These are phyloP conservation scores for Peromyscus attwateri DNA, from an alignment of 2,797 vertebrate genomes.

Conservation along the genomic window DNA sequence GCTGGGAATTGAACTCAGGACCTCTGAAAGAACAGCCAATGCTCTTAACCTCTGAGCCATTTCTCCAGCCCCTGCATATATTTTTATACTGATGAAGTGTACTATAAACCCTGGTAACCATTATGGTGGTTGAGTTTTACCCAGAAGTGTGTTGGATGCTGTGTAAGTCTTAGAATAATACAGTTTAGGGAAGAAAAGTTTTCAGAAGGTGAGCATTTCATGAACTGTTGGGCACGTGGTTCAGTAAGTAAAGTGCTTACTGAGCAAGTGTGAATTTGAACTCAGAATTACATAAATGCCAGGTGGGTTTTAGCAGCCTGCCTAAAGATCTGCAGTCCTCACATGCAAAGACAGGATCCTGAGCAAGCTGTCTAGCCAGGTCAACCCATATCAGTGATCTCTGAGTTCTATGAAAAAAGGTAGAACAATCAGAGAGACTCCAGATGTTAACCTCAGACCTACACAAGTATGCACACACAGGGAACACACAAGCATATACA, in stretches of 20 bases:
- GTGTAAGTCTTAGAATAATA: not conserved
- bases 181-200: not conserved
- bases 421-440: not conserved
- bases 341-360: not conserved
- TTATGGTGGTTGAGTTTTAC: slow-evolving; percentile 31
- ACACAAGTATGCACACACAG: not conserved
- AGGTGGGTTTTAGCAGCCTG: not conserved
- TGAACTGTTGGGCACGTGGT: not conserved
- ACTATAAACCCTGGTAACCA: not conserved
- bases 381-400: not conserved
- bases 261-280: not conserved
- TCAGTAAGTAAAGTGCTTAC: not conserved
- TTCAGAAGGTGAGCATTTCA: not conserved
- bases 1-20: too few species aligned
- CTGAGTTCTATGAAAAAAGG: not conserved
- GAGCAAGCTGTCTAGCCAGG: not conserved
- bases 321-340: not conserved
- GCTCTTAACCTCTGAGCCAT: too few species aligned
- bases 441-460: not conserved
- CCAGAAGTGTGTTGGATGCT: slow-evolving; percentile 8
- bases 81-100: slow-evolving; percentile 36
- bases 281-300: not conserved
- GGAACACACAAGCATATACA: not conserved
- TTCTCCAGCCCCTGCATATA: too few species aligned
- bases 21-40: too few species aligned